These are phyloP conservation scores for Colinus virginianus DNA, from an alignment of 2,113 vertebrate species.

Conservation along the genomic window DNA sequence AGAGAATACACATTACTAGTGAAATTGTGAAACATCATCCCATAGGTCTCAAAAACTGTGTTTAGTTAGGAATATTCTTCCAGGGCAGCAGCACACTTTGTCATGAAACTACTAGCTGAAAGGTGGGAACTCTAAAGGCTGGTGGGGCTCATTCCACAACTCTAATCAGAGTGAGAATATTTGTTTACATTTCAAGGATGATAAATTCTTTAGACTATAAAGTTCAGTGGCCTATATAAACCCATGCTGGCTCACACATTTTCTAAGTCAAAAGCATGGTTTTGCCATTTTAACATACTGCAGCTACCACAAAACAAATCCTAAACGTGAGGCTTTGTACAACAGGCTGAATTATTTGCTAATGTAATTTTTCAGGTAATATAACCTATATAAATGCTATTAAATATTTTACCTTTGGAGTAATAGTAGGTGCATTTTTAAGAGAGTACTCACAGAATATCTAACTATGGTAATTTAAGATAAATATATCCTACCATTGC, in stretches of 20 bases:
- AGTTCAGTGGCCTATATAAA: not conserved
- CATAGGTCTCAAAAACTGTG: not conserved
- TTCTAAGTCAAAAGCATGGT: constrained; percentile 49
- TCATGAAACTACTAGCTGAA: not conserved
- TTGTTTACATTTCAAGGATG: not conserved
- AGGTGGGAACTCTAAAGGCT: not conserved
- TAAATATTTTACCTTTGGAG: not conserved
- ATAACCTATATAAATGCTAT: not conserved
- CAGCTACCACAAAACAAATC: not conserved
- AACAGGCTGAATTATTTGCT: not conserved
- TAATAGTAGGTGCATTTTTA: not conserved
- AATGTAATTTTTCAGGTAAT: not conserved
- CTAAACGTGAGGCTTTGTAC: not conserved
- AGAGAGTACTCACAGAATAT: not conserved
- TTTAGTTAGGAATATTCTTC: not conserved
- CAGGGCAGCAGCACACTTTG: not conserved
- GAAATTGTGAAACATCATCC: not conserved
- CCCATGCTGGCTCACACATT: not conserved
- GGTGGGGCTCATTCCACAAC: not conserved
- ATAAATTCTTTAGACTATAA: not conserved
- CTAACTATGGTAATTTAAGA: not conserved
- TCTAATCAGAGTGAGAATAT: not conserved
- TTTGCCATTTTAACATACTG: not conserved
- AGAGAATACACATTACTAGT: not conserved
- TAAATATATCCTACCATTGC: not conserved